Evolutionary conservation across 2,113 vertebrate species (phyloP), one percentile per base, ranked within the genome.

Genomic region (Heterotis niloticus): DNA sequence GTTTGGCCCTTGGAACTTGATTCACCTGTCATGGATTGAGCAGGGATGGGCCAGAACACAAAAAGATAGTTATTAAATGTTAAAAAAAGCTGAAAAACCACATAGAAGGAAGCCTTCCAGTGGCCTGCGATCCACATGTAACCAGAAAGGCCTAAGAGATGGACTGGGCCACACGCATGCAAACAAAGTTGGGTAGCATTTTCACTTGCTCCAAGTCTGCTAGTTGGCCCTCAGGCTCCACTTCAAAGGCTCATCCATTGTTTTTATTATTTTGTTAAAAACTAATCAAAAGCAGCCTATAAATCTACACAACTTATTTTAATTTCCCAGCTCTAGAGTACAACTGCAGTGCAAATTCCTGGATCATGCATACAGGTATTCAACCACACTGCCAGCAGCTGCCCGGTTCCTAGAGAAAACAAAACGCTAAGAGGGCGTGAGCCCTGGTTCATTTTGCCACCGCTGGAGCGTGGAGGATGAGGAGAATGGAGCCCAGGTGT

Each of bases 21-120:
- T 51, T 82, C 80, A 81, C 68, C 78, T 76, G 70, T 75, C 79
- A 74, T 81, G 34, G 76, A 12, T 44, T 52, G 29, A 34, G 12
- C 51, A 34, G 24, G 28, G 29, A 52, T 64, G 65, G 62, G n/a
- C 29, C 14, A 69, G 51, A 29, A 44, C 60, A 44, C 24, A 62
- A 60, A 23, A 52, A 28, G 18, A 64, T 24, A 34, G 74, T 60
- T 64, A 74, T 74, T 74, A 75, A 64, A 62, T 75, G 56, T 64
- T 75, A 62, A 64, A 44, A 64, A 64, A 75, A 75, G 29, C 62
- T 24, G 62, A 60, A 75, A 34, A 56, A 12, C 28, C 34, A 64
- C 11, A 52, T 28, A n/a, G 18, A 57, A 64, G 74, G 34, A 75
- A 75, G 23, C 14, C n/a, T 69, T 18, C 64, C 10, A 66, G 64